Evolutionary conservation across 1,140 invertebrate genomes (phyloP).

Genomic region (Phortica variegata): DNA sequence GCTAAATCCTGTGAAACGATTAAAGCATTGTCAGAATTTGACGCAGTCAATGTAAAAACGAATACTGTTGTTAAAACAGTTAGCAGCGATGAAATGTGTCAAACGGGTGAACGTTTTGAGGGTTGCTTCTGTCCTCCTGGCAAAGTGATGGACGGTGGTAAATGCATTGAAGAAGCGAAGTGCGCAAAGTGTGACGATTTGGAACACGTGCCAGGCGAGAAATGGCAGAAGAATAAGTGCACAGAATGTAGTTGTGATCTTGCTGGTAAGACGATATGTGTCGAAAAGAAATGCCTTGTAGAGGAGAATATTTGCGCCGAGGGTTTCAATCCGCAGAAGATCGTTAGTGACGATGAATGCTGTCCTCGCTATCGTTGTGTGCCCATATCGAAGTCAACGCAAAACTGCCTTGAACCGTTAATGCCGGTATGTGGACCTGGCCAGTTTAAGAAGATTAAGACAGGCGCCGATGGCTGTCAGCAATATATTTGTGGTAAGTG

Average conservation of each 20-base stretch:
- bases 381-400: constrained; percentile 57
- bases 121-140: constrained; percentile 81
- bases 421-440: constrained; percentile 70
- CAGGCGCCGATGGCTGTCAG: constrained; percentile 63
- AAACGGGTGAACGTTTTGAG: constrained; percentile 61
- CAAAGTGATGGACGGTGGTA: constrained; percentile 60
- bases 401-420: constrained; percentile 64
- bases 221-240: constrained; percentile 68
- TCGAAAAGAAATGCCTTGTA: constrained; percentile 62
- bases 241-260: constrained; percentile 72
- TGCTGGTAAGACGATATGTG: constrained; percentile 60
- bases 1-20: constrained; percentile 68
- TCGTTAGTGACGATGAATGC: constrained; percentile 63
- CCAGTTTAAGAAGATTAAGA: constrained; percentile 68
- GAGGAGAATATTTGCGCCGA: constrained; percentile 63
- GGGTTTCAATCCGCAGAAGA: constrained; percentile 60
- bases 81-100: constrained; percentile 60
- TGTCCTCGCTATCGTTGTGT: constrained; percentile 71
- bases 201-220: constrained; percentile 59
- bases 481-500: constrained; percentile 70
- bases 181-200: constrained; percentile 50
- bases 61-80: constrained; percentile 51
- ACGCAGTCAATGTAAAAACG: constrained; percentile 57
- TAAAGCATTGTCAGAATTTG: constrained; percentile 47
- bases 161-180: constrained; percentile 51